phyloP scores from a whole-genome alignment of 2,888 invertebrate genomes.

The Drosophila suboccidentalis region DNA sequence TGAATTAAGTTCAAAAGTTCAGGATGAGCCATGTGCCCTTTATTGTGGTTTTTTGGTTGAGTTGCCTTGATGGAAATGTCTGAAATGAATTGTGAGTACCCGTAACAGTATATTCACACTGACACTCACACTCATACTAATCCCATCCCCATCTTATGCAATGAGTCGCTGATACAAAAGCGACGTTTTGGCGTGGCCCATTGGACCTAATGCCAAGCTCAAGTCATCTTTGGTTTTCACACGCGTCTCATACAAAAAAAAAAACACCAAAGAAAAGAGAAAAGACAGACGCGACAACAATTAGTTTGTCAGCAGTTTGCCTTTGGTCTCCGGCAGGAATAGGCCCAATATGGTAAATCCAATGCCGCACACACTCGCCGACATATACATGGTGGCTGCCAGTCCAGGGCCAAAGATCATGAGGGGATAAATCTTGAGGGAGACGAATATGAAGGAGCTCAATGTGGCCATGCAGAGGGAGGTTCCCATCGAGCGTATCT shows the following conservation, averaged over 20 bases:
- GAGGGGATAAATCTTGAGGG: constrained; percentile 80
- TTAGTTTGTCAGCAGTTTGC: constrained; percentile 76
- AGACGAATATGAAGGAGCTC: constrained; percentile 72
- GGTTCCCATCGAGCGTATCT: constrained; percentile 81
- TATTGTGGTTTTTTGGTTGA: constrained; percentile 50
- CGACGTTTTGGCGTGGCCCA: constrained; percentile 60
- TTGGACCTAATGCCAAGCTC: constrained; percentile 42
- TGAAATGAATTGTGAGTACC: constrained; percentile 27
- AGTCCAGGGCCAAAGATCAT: constrained; percentile 72
- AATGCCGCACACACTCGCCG: constrained; percentile 62
- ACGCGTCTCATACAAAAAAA: constrained; percentile 35
- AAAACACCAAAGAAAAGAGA: too few relatives aligned
- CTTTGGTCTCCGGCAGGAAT: constrained; percentile 83
- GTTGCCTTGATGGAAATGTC: constrained; percentile 43
- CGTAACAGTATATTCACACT: constrained; percentile 24
- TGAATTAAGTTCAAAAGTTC: constrained; percentile 78
- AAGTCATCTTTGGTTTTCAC: constrained; percentile 54
- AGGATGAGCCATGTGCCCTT: constrained; percentile 58
- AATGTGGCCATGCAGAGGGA: constrained; percentile 74
- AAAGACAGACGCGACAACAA: constrained; percentile 3
- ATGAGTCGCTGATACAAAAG: constrained; percentile 56
- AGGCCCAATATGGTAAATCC: constrained; percentile 75
- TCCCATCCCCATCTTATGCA: constrained; percentile 57
- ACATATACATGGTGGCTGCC: constrained; percentile 76
- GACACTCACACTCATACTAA: constrained; percentile 28